Evolutionary conservation across 2,797 vertebrate genomes (phyloP).

Genomic region (Apogon hyalosoma): DNA sequence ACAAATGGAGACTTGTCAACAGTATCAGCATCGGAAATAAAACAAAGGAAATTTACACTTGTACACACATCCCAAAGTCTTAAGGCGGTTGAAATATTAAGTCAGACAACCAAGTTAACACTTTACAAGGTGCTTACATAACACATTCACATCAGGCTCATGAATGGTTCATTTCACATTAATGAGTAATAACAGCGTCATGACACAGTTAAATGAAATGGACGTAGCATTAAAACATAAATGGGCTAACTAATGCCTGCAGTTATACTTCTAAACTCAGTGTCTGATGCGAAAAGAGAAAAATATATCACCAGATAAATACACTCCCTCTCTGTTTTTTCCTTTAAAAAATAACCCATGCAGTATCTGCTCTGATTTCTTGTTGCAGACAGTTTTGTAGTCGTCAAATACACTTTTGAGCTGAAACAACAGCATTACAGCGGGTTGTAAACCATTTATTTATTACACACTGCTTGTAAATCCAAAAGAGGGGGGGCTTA

Average conservation of each 20-base stretch:
- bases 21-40: conserved; percentile 81
- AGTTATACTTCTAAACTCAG: conserved; percentile 18
- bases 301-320: conserved; percentile 32
- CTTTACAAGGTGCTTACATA: conserved; percentile 75
- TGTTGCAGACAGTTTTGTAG: no score
- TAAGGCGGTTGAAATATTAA: conserved; percentile 89
- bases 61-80: conserved; percentile 85
- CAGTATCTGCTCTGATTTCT: neutral
- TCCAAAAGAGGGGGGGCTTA: no score
- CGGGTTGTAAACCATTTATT: neutral
- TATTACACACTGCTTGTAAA: no score
- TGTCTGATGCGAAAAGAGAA: conserved; percentile 23
- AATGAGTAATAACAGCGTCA: conserved; percentile 56
- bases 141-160: conserved; percentile 75
- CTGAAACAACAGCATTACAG: no score
- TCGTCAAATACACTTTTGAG: no score
- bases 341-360: neutral
- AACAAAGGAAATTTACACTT: conserved; percentile 81
- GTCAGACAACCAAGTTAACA: conserved; percentile 80
- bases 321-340: neutral
- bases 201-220: conserved; percentile 51
- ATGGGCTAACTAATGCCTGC: conserved; percentile 36
- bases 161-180: conserved; percentile 67
- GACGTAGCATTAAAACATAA: conserved; percentile 39
- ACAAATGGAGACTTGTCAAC: conserved; percentile 81